Evolutionary conservation across 2,888 invertebrate species (phyloP), one percentile per base, ranked within the genome.

Genomic region (Phyllotreta cruciferae): DNA sequence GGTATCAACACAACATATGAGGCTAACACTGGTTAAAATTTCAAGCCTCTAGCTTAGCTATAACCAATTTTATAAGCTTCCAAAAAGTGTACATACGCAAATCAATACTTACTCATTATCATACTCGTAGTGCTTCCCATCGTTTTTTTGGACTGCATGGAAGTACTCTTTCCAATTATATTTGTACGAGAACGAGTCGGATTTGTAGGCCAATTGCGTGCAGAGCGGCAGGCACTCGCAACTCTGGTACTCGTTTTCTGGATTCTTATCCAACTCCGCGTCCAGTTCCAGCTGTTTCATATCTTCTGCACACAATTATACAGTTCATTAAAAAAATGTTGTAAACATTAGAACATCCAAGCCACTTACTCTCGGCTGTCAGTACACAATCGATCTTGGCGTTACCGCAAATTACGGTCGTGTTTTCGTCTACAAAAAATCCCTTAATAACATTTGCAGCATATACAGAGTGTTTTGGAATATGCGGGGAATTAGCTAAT

Each of bases 181-280:
- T 8, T 24, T 2, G n/a, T 36, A 35, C 8, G 36, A 34, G 3
- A 37, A 10, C 36, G 44, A 9, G 42, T 56, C 56, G 9, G 56
- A 9, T 10, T 56, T 13, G 37, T 44, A 56, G n/a, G 44, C 39
- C 6, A 56, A 34, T 44, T 56, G 44, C 9, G 56, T 56, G 10
- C 56, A 56, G 3, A 44, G 36, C 13, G 56, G 56, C 35, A 56
- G 24, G 13, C 56, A 56, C n/a, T 56, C 45, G 13, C 56, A 56
- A 10, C 54, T 44, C 8, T 56, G 11, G 11, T 52, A 37, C 8
- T 8, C 1, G 34, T 3, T 9, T 13, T n/a, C 6, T 13, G 35
- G 10, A 3, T 37, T 5, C 13, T 52, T 7, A 1, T 52, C 37
- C 9, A 52, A 37, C 10, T 37, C 13, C 8, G 13, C 37, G 10